These are phyloP conservation scores for Lysiphlebus fabarum DNA, from an alignment of 1,140 invertebrate genomes.

Conservation along the genomic window DNA sequence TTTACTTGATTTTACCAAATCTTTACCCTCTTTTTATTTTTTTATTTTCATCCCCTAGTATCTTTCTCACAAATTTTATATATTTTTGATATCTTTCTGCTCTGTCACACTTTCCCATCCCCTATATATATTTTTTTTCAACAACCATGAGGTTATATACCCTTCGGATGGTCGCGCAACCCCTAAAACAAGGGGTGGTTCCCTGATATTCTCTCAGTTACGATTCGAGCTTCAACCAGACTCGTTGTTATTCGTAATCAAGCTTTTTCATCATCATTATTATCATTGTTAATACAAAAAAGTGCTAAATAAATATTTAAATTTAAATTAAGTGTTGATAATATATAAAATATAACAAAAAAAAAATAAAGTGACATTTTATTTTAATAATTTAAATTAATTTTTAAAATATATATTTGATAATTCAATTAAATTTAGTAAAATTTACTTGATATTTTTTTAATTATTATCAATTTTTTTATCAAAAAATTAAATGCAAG, in stretches of 20 bases:
- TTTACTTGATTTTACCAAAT: constrained; percentile 31
- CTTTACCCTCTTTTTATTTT: constrained; percentile 3
- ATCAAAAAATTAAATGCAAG: neutral
- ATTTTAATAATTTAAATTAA: too few species aligned
- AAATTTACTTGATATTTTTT: too few species aligned
- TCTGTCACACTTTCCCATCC: constrained; percentile 4
- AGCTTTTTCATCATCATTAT: too few species aligned
- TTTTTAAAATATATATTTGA: neutral
- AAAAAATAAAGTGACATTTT: too few species aligned
- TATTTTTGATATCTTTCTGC: neutral
- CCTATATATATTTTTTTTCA: constrained; percentile 14
- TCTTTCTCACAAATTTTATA: neutral
- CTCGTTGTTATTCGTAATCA: neutral
- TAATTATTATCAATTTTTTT: neutral
- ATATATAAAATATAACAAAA: too few species aligned
- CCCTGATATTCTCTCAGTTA: constrained; percentile 36
- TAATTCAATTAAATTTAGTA: too few species aligned
- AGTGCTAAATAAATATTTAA: too few species aligned
- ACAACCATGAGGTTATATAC: neutral
- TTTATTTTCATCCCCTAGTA: neutral
- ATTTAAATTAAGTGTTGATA: too few species aligned
- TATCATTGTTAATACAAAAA: too few species aligned
- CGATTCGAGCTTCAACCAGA: constrained; percentile 33
- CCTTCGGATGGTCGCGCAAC: constrained; percentile 23
- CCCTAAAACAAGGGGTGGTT: constrained; percentile 43